Percentiles rank a stretch among this genome's conserved stretches.
Conservation (phyloP, 2,888 invertebrate species). For the Amphipyra tragopoginis region DNA sequence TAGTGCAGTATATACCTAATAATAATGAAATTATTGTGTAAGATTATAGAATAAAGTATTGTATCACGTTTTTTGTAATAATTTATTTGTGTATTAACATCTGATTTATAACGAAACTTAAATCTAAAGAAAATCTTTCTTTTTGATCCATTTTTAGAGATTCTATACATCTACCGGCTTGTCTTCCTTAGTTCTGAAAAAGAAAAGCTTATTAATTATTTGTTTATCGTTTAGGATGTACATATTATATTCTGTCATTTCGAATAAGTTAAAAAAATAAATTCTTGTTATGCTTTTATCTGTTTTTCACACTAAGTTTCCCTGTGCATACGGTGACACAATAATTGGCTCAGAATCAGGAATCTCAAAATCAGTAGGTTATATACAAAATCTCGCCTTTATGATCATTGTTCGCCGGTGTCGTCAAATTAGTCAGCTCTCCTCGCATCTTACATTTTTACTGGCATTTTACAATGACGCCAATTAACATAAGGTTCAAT, state of each 20-base stretch:
- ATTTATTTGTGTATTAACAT: slow-evolving; percentile 56
- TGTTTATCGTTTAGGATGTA: slow-evolving; percentile 24
- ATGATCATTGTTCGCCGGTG: too few species aligned
- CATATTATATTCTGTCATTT: slow-evolving; percentile 14
- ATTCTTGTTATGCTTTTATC: slow-evolving; percentile 39
- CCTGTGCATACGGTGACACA: too few species aligned
- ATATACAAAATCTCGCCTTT: too few species aligned
- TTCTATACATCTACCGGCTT: slow-evolving; percentile 69
- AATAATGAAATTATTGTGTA: slow-evolving; percentile 56
- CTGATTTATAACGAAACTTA: slow-evolving; percentile 15
- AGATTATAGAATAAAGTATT: slow-evolving; percentile 63
- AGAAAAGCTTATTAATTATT: slow-evolving; percentile 5
- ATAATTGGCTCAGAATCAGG: too few species aligned
- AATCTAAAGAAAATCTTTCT: slow-evolving; percentile 25
- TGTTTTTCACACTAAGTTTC: slow-evolving; percentile 6
- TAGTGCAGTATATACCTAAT: slow-evolving; percentile 44
- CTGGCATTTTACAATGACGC: too few species aligned
- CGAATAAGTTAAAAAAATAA: slow-evolving; percentile 28
- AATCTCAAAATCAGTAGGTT: too few species aligned
- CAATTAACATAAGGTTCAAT: too few species aligned
- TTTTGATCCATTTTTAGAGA: slow-evolving; percentile 3
- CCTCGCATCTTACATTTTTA: too few species aligned
- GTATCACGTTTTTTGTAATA: slow-evolving; percentile 57
- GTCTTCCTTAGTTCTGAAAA: slow-evolving; percentile 69
- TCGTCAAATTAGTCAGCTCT: too few species aligned